A percentile compares a stretch with the other conserved stretches of the same genome.
Evolutionary conservation across 2,113 vertebrate species (phyloP).

Genomic region (Bolborhynchus lineola): DNA sequence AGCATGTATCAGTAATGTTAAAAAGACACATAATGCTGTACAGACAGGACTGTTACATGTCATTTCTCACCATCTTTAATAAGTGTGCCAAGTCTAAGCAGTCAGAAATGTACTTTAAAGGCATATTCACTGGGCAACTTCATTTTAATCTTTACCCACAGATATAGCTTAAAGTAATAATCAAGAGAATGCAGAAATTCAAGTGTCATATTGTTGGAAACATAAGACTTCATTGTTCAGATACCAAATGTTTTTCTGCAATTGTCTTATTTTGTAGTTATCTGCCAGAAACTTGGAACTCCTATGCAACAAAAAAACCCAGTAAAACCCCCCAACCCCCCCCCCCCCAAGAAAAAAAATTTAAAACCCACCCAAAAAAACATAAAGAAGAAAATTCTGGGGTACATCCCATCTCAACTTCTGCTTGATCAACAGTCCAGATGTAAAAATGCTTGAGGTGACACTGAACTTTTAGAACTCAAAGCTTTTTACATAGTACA

Average conservation of each 20-base stretch:
- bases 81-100: background rate
- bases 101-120: background rate
- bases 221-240: background rate
- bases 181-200: background rate
- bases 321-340: too few relatives aligned
- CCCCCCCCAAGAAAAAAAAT: too few relatives aligned
- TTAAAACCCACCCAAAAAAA: too few relatives aligned
- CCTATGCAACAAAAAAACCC: background rate
- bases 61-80: background rate
- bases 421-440: background rate
- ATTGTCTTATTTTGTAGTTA: background rate
- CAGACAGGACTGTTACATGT: background rate
- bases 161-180: background rate
- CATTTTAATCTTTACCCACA: background rate
- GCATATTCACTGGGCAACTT: background rate
- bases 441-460: background rate
- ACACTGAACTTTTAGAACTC: background rate
- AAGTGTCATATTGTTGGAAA: background rate
- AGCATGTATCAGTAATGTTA: background rate
- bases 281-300: background rate
- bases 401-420: background rate
- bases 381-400: background rate
- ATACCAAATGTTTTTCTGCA: background rate
- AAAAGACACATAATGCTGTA: background rate
- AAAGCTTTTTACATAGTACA: background rate